These are phyloP conservation scores for Periplaneta americana DNA, from an alignment of 1,140 invertebrate genomes.

Conservation along the genomic window DNA sequence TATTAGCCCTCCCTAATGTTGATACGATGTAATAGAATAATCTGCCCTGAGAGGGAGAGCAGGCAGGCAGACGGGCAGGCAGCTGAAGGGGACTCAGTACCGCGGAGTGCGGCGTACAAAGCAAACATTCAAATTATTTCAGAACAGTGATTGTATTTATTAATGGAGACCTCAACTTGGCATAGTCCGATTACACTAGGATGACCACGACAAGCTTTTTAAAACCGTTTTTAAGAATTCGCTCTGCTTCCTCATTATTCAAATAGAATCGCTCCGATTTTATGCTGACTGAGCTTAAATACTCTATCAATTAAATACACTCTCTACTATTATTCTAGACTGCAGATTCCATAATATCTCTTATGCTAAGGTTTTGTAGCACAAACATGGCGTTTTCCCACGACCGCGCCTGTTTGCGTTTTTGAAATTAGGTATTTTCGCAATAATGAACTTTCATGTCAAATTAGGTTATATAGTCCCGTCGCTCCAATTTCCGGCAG, in stretches of 20 bases:
- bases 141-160: constrained; percentile 23
- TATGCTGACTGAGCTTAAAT: too few relatives aligned
- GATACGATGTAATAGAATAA: constrained; percentile 27
- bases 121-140: constrained; percentile 25
- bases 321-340: too few relatives aligned
- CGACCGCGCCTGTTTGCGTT: too few relatives aligned
- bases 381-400: too few relatives aligned
- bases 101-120: neutral
- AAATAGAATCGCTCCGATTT: too few relatives aligned
- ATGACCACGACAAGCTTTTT: neutral
- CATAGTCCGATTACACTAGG: neutral
- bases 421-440: too few relatives aligned
- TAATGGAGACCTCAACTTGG: constrained; percentile 13
- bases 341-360: too few relatives aligned
- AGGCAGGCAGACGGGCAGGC: neutral
- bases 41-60: constrained; percentile 7
- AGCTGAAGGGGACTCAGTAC: neutral
- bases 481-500: too few relatives aligned
- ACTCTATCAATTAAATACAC: too few relatives aligned
- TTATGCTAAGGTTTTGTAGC: too few relatives aligned
- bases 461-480: too few relatives aligned
- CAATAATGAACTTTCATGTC: too few relatives aligned
- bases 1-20: constrained; percentile 30
- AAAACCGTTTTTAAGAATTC: neutral
- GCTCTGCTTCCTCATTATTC: neutral